Evolutionary conservation across 1,140 invertebrate species (phyloP).

Genomic region (Drepana arcuata): DNA sequence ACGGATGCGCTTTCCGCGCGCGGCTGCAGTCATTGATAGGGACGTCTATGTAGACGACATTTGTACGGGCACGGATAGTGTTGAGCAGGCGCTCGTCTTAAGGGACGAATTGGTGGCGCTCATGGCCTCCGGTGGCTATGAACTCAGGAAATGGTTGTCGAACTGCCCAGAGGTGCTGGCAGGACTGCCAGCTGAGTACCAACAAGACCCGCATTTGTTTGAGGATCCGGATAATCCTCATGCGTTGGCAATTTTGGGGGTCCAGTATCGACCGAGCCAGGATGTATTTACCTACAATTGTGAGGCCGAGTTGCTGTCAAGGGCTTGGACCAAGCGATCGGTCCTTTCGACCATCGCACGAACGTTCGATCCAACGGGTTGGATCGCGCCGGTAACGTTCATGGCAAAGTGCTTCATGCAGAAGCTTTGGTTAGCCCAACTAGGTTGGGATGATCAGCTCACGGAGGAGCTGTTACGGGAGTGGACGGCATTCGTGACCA

Average conservation of each 20-base stretch:
- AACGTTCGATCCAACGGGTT: not conserved
- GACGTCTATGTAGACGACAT: conserved; percentile 8
- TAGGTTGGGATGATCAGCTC: not conserved
- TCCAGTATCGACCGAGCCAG: conserved; percentile 18
- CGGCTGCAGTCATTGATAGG: conserved; percentile 1
- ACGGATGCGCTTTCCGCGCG: not conserved
- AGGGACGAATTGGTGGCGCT: conserved; percentile 4
- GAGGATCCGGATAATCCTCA: conserved; percentile 13
- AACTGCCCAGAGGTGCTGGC: conserved; percentile 3
- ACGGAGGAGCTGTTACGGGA: not conserved
- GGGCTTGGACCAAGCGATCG: not conserved
- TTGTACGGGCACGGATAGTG: conserved; percentile 1
- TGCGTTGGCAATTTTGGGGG: conserved; percentile 6
- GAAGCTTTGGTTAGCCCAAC: not conserved
- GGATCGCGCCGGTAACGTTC: not conserved
- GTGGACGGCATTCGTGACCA: no score
- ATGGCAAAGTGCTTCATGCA: not conserved
- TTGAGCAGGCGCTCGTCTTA: conserved; percentile 2
- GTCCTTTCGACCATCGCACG: not conserved
- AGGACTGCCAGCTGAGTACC: conserved; percentile 9
- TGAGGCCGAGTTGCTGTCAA: not conserved
- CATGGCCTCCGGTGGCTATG: conserved; percentile 9
- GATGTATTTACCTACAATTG: conserved; percentile 15
- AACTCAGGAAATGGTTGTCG: conserved; percentile 12
- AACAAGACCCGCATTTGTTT: conserved; percentile 12